A percentile compares a stretch with the other conserved stretches of the same genome.
phyloP scores from a whole-genome alignment of 2,113 vertebrate species.

The Enhydra lutris region DNA sequence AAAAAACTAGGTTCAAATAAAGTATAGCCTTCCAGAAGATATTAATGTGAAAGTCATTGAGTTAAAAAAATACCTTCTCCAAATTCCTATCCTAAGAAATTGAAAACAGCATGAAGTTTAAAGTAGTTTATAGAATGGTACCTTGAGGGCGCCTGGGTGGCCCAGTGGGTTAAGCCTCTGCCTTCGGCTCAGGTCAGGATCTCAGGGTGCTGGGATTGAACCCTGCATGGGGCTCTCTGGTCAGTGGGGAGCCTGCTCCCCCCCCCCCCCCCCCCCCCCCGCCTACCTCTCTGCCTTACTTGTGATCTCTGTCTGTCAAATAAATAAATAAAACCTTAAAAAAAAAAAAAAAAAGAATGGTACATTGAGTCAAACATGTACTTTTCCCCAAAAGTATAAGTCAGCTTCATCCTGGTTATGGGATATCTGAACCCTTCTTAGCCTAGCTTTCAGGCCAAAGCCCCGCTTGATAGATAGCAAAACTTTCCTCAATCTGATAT shows the following conservation, averaged over 20 bases:
- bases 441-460: not conserved
- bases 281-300: too few relatives aligned
- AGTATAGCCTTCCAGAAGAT: not conserved
- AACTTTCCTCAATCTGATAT: not conserved
- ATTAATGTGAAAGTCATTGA: not conserved
- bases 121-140: not conserved
- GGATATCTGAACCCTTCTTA: not conserved
- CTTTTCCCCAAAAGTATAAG: not conserved
- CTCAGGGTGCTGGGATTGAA: too few relatives aligned
- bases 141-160: not conserved
- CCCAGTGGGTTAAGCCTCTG: too few relatives aligned
- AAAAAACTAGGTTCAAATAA: not conserved
- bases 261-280: accelerated
- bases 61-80: constrained; percentile 3
- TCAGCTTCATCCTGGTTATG: not conserved
- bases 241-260: too few relatives aligned
- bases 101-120: constrained; percentile 23
- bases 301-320: too few relatives aligned
- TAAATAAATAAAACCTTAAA: too few relatives aligned
- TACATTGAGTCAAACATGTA: not conserved
- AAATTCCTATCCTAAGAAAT: constrained; percentile 5
- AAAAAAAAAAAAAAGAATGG: not conserved
- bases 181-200: too few relatives aligned
- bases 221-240: too few relatives aligned
- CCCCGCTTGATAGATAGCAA: not conserved